Conservation (phyloP, 2,113 vertebrate genomes). For the Eupsittula cactorum region DNA sequence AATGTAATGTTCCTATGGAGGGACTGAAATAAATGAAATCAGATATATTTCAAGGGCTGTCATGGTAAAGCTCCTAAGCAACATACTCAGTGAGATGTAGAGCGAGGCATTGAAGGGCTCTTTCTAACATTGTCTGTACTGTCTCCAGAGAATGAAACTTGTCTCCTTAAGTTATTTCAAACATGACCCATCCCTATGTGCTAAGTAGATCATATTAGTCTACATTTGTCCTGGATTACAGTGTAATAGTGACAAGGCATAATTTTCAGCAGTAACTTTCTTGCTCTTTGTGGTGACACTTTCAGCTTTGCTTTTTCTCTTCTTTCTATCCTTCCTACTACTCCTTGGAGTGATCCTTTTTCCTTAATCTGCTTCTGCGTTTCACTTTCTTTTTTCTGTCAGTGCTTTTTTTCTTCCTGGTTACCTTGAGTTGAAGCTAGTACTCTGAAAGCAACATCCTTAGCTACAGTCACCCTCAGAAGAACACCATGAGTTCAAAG, state of each 20-base stretch:
- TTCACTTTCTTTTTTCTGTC: neutral
- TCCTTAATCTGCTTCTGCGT: neutral
- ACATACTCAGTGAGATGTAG: neutral
- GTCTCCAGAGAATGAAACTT: neutral
- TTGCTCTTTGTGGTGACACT: neutral
- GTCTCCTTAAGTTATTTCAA: neutral
- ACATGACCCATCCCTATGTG: neutral
- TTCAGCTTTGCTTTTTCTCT: neutral
- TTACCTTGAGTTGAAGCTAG: neutral
- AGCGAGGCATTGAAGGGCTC: neutral
- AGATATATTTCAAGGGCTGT: neutral
- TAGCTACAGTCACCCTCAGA: neutral
- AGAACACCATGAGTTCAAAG: neutral
- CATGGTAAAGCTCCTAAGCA: neutral
- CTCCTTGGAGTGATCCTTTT: neutral
- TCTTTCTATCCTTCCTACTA: neutral
- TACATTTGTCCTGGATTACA: neutral
- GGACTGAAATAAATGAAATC: neutral
- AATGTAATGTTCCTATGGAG: neutral
- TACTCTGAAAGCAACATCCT: neutral
- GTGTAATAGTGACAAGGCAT: neutral
- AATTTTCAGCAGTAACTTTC: neutral
- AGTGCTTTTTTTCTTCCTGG: neutral
- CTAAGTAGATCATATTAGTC: neutral
- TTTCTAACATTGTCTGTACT: neutral